A percentile compares a stretch with the other conserved stretches of the same genome.
These are phyloP conservation scores for Prostheceraeus crozeri DNA, from an alignment of 2,888 invertebrate species.

Conservation along the genomic window DNA sequence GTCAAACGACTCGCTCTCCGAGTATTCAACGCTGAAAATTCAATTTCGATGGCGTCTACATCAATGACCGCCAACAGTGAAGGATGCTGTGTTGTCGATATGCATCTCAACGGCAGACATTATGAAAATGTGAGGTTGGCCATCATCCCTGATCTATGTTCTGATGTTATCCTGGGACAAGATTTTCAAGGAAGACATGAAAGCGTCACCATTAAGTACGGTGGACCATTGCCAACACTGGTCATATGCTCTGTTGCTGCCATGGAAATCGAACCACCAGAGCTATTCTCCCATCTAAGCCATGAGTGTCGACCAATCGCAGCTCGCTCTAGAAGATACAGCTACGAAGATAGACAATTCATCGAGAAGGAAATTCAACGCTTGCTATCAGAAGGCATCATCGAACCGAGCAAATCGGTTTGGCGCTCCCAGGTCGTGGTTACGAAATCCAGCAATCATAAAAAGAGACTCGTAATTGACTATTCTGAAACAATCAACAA, in stretches of 20 bases:
- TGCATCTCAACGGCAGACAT: conserved; percentile 16
- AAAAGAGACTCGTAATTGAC: conserved; percentile 31
- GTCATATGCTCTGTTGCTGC: conserved; percentile 29
- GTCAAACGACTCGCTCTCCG: conserved; percentile 6
- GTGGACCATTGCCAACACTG: conserved; percentile 15
- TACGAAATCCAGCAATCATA: conserved; percentile 12
- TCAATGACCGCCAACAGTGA: background rate
- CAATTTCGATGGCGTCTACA: conserved; percentile 10
- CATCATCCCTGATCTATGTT: conserved; percentile 14
- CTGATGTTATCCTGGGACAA: conserved; percentile 32
- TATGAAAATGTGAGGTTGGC: conserved; percentile 21
- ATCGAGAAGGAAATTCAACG: conserved; percentile 27
- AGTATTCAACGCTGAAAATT: background rate
- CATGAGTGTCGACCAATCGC: conserved; percentile 30
- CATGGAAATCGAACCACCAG: conserved; percentile 25
- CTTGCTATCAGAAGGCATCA: conserved; percentile 27
- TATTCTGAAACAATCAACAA: conserved; percentile 32
- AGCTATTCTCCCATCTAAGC: conserved; percentile 30
- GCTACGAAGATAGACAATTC: conserved; percentile 28
- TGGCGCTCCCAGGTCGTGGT: conserved; percentile 32
- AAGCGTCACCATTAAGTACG: conserved; percentile 25
- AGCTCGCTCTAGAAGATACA: conserved; percentile 24
- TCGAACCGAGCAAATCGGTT: conserved; percentile 32
- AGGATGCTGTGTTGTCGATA: conserved; percentile 1
- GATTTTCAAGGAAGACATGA: conserved; percentile 26